Conservation (phyloP, 2,888 invertebrate genomes). For the Watsonalla binaria region DNA sequence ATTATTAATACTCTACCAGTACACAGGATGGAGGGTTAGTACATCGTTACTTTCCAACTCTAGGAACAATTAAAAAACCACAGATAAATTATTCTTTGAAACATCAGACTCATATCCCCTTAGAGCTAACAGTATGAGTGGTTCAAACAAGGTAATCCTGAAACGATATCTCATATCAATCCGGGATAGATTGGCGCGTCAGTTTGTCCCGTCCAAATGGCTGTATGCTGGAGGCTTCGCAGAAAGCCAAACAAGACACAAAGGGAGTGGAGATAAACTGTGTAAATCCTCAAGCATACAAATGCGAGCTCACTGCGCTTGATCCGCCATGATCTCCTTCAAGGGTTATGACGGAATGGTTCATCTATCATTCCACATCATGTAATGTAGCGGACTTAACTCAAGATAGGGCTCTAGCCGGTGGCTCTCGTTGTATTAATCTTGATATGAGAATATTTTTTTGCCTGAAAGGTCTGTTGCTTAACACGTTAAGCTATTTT, state of each 20-base stretch:
- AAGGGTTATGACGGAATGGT: slow-evolving; percentile 16
- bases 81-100: background rate
- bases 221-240: slow-evolving; percentile 26
- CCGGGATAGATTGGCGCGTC: slow-evolving; percentile 15
- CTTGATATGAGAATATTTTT: background rate
- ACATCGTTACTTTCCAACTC: background rate
- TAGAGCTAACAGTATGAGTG: slow-evolving; percentile 5
- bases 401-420: too few species aligned
- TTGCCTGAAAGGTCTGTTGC: too few species aligned
- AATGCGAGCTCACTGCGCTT: slow-evolving; percentile 34
- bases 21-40: too few species aligned
- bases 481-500: too few species aligned
- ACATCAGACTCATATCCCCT: background rate
- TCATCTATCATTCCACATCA: background rate
- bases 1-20: too few species aligned
- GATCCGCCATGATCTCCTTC: slow-evolving; percentile 37
- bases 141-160: slow-evolving; percentile 15
- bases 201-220: slow-evolving; percentile 34
- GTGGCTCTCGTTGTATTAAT: background rate
- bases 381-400: too few species aligned
- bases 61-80: background rate
- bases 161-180: slow-evolving; percentile 30
- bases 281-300: slow-evolving; percentile 52
- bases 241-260: slow-evolving; percentile 45
- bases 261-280: slow-evolving; percentile 44